phyloP scores from a whole-genome alignment of 2,797 vertebrate genomes.

The Etheostoma perlongum region DNA sequence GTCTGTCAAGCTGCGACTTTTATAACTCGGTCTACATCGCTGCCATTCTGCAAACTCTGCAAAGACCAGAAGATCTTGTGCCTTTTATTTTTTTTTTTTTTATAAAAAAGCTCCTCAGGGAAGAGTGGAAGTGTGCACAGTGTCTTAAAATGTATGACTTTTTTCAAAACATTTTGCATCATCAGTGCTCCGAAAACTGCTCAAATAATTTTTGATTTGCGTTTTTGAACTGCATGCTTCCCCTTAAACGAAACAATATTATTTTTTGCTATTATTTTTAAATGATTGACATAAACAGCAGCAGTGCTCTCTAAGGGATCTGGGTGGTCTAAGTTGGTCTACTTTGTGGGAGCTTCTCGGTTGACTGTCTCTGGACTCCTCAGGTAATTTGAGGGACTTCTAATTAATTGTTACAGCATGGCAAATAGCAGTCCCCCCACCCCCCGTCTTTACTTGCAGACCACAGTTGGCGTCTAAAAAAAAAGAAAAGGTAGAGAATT shows the following conservation, averaged over 20 bases:
- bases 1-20: conserved; percentile 40
- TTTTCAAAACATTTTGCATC: background rate
- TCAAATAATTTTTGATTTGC: background rate
- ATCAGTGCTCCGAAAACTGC: background rate
- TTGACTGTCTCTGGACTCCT: conserved; percentile 42
- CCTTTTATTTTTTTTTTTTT: background rate
- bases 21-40: background rate
- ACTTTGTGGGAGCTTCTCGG: conserved; percentile 44
- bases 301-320: conserved; percentile 1
- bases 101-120: background rate
- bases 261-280: conserved; percentile 41
- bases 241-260: background rate
- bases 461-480: conserved; percentile 48
- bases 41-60: background rate
- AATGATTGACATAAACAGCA: conserved; percentile 33
- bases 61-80: background rate
- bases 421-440: conserved; percentile 34
- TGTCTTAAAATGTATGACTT: background rate
- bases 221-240: background rate
- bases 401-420: conserved; percentile 75
- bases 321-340: conserved; percentile 59
- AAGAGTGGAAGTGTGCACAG: conserved; percentile 7
- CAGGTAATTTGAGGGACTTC: conserved; percentile 69
- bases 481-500: conserved; percentile 16
- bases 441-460: conserved; percentile 31